Conservation (phyloP, 2,797 vertebrate genomes). For the Acipenser ruthenus region DNA sequence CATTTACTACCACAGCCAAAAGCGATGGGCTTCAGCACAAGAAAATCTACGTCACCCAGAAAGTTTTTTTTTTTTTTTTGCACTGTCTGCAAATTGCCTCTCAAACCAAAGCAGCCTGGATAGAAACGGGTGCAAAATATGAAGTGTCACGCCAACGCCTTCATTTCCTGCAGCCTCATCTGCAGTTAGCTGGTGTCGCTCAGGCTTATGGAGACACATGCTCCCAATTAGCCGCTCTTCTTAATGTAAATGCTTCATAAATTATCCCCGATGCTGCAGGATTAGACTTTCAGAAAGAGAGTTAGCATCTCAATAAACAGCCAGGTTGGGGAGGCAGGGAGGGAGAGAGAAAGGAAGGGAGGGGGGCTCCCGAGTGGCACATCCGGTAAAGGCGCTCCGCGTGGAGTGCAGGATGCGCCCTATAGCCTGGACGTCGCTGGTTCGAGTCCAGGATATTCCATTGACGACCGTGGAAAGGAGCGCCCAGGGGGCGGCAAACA, state of each 20-base stretch:
- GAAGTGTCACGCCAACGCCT: background rate
- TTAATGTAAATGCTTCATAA: slow-evolving; percentile 99
- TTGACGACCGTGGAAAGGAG: too few species aligned
- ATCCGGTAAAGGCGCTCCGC: slow-evolving; percentile 12
- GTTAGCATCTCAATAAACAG: slow-evolving; percentile 89
- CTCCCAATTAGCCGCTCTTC: slow-evolving; percentile 96
- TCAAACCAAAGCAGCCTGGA: background rate
- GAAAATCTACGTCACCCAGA: too few species aligned
- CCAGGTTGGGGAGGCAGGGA: slow-evolving; percentile 52
- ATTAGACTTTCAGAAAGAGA: slow-evolving; percentile 95
- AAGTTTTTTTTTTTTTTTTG: too few species aligned
- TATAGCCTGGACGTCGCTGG: too few species aligned
- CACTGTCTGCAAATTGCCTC: background rate
- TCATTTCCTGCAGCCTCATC: slow-evolving; percentile 48
- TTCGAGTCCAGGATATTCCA: too few species aligned
- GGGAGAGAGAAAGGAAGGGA: slow-evolving; percentile 23
- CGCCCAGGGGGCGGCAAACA: too few species aligned
- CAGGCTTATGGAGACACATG: slow-evolving; percentile 92
- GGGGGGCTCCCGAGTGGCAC: slow-evolving; percentile 6
- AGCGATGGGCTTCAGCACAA: too few species aligned
- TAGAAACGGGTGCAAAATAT: background rate
- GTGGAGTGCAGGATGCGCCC: background rate
- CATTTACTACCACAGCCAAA: too few species aligned
- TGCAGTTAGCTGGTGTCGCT: slow-evolving; percentile 72
- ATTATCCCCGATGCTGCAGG: slow-evolving; percentile 86